Evolutionary conservation across 1,140 invertebrate species (phyloP).

Genomic region (Sitophilus oryzae): DNA sequence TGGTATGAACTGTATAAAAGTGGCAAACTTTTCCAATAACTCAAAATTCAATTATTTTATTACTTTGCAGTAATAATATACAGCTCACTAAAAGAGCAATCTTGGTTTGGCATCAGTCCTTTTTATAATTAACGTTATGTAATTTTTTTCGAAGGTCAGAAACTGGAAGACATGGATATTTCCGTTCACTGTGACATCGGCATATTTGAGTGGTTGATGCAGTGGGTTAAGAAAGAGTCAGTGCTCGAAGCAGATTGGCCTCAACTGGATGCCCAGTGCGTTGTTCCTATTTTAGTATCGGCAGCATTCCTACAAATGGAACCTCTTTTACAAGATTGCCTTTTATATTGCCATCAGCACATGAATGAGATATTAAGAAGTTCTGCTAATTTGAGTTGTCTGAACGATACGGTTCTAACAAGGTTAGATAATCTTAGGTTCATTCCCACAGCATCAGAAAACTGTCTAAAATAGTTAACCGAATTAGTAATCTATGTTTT

Average conservation of each 20-base stretch:
- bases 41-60: no score
- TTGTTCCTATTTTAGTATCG: conserved; percentile 86
- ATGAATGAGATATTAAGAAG: conserved; percentile 74
- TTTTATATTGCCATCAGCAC: conserved; percentile 73
- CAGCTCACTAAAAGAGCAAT: no score
- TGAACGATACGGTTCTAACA: conserved; percentile 72
- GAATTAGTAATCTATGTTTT: no score
- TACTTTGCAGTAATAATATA: no score
- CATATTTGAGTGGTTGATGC: conserved; percentile 95
- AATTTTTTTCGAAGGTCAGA: no score
- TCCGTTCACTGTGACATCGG: conserved; percentile 92
- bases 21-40: no score
- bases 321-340: conserved; percentile 70
- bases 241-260: conserved; percentile 63
- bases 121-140: no score
- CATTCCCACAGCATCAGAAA: no score
- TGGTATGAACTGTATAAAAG: no score
- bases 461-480: no score
- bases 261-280: conserved; percentile 73
- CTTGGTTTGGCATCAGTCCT: no score
- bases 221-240: conserved; percentile 77
- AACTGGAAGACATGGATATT: conserved; percentile 91
- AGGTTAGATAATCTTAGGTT: conserved; percentile 50
- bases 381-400: conserved; percentile 70
- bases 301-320: conserved; percentile 94